Percentiles rank a stretch among this genome's conserved stretches.
Evolutionary conservation across 2,888 invertebrate genomes (phyloP).

Genomic region (Pristionchus fissidentatus): DNA sequence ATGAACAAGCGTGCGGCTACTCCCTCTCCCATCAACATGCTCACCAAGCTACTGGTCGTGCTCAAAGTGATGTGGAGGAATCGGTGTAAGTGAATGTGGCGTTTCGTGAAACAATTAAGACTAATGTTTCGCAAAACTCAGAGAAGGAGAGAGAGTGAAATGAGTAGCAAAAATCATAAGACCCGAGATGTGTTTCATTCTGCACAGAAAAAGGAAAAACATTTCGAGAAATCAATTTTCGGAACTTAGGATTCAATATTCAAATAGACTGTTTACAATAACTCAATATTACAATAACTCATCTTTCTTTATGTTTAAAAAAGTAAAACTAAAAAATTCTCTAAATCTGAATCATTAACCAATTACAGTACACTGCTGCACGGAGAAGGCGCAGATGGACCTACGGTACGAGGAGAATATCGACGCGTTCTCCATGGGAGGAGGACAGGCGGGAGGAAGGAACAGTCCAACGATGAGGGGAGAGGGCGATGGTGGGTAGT

Average conservation of each 20-base stretch:
- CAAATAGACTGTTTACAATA: too few species aligned
- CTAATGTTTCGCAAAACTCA: too few species aligned
- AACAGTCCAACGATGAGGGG: constrained; percentile 60
- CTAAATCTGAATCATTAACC: neutral
- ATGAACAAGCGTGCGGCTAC: constrained; percentile 98
- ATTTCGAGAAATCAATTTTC: neutral
- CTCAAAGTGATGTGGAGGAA: constrained; percentile 74
- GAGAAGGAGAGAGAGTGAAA: too few species aligned
- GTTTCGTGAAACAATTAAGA: neutral
- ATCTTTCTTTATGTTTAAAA: neutral
- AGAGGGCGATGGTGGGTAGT: constrained; percentile 58
- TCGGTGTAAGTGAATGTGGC: constrained; percentile 63
- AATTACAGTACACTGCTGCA: constrained; percentile 74
- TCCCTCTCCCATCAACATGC: constrained; percentile 95
- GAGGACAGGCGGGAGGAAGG: constrained; percentile 66
- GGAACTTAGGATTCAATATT: too few species aligned
- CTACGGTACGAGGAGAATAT: constrained; percentile 75
- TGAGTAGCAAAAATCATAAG: too few species aligned
- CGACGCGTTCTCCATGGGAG: constrained; percentile 75
- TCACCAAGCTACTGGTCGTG: constrained; percentile 82
- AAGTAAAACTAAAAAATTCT: too few species aligned
- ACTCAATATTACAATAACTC: neutral
- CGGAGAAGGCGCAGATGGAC: constrained; percentile 74
- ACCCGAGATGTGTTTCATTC: neutral
- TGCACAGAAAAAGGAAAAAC: neutral